phyloP scores from a whole-genome alignment of 2,797 vertebrate species.

The Pseudotriccus pelzelni region DNA sequence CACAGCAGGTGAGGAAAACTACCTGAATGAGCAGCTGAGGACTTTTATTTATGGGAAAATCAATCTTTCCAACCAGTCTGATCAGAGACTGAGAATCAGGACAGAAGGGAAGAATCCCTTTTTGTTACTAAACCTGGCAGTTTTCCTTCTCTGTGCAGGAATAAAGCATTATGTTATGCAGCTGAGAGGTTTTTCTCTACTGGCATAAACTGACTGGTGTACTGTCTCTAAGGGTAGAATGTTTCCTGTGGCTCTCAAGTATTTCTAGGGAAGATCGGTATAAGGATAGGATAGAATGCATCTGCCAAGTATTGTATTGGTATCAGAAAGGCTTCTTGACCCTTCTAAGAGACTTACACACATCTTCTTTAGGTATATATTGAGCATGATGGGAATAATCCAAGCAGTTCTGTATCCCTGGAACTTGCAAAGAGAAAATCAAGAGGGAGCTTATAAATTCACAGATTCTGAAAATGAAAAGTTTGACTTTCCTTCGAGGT shows the following conservation, averaged over 20 bases:
- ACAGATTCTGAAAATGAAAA: fast-evolving
- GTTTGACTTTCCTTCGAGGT: not conserved
- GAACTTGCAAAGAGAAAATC: not conserved
- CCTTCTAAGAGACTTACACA: fast-evolving
- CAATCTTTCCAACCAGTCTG: not conserved
- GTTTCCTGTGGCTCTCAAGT: not conserved
- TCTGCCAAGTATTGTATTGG: fast-evolving
- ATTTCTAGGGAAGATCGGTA: not conserved
- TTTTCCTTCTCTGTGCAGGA: not conserved
- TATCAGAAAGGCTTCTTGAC: not conserved
- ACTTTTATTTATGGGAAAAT: not conserved
- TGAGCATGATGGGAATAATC: not conserved
- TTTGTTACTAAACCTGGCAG: not conserved
- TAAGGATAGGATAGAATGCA: not conserved
- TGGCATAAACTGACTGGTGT: not conserved
- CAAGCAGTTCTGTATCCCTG: not conserved
- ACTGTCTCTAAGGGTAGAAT: not conserved
- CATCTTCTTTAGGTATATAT: not conserved
- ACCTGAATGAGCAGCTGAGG: not conserved
- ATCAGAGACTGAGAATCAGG: not conserved
- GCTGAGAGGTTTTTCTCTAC: not conserved
- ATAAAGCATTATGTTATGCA: not conserved
- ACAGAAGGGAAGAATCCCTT: not conserved
- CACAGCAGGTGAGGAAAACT: not conserved
- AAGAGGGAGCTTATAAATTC: not conserved